phyloP scores from a whole-genome alignment of 2,888 invertebrate species.

The Trypoxylon attenuatum region DNA sequence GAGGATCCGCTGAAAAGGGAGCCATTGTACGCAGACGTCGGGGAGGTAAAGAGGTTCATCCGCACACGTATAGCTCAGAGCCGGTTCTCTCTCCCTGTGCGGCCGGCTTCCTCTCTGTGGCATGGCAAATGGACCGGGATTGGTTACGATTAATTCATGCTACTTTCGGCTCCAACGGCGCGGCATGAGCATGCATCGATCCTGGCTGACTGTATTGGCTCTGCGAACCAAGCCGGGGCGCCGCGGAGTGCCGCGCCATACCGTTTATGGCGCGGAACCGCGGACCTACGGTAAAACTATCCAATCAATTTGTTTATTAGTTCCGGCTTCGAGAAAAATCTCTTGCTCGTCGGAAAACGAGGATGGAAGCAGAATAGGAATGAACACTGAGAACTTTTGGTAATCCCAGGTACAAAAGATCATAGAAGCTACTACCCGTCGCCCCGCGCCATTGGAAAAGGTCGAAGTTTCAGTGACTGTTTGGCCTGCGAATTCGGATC shows the following conservation, averaged over 20 bases:
- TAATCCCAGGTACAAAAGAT: no score
- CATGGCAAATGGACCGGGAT: constrained; percentile 39
- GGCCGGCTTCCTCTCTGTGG: constrained; percentile 4
- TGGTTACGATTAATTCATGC: constrained; percentile 40
- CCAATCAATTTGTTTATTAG: constrained; percentile 10
- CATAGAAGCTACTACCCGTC: no score
- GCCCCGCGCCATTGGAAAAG: no score
- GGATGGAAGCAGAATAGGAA: no score
- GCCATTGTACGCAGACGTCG: not conserved
- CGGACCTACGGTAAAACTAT: constrained; percentile 2
- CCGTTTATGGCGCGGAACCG: constrained; percentile 29
- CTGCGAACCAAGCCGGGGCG: no score
- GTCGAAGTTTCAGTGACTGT: not conserved
- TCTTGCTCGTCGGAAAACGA: no score
- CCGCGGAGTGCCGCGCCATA: constrained; percentile 1
- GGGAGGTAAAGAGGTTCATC: not conserved
- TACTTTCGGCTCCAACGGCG: constrained; percentile 31
- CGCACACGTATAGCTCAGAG: not conserved
- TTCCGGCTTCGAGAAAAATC: not conserved
- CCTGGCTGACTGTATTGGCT: constrained; percentile 22
- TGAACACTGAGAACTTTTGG: no score
- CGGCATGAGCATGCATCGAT: constrained; percentile 23
- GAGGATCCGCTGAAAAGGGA: not conserved
- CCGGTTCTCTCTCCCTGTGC: not conserved
- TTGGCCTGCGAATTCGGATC: not conserved